Conservation (phyloP, 2,113 vertebrate genomes). For the Ibidorhyncha struthersii region DNA sequence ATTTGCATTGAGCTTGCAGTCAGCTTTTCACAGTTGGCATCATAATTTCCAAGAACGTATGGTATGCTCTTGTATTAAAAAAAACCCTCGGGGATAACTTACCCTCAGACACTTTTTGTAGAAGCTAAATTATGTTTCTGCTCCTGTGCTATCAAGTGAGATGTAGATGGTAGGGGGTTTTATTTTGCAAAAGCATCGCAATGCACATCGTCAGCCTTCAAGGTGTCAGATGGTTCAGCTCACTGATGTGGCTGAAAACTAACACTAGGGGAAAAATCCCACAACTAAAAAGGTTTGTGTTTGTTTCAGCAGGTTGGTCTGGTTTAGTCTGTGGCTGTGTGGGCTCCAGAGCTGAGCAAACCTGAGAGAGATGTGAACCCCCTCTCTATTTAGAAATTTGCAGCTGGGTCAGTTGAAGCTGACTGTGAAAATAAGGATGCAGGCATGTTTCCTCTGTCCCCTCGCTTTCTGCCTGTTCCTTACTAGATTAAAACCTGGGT, state of each 20-base stretch:
- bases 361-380: neutral
- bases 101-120: neutral
- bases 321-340: neutral
- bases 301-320: neutral
- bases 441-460: too few species aligned
- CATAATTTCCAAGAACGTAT: neutral
- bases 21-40: neutral
- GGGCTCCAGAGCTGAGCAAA: neutral
- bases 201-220: neutral
- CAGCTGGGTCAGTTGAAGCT: too few species aligned
- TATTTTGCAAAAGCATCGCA: neutral
- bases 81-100: neutral
- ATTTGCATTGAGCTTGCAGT: neutral
- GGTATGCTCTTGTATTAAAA: neutral
- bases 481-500: neutral
- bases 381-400: too few species aligned
- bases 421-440: too few species aligned
- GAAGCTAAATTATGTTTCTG: neutral
- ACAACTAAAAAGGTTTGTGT: neutral
- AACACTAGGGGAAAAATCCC: neutral
- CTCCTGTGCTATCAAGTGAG: neutral
- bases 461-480: too few species aligned
- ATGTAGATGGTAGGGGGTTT: neutral
- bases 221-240: neutral
- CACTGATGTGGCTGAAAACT: neutral